Evolutionary conservation across 2,113 vertebrate genomes (phyloP).

Genomic region (Glaucidium brasilianum): DNA sequence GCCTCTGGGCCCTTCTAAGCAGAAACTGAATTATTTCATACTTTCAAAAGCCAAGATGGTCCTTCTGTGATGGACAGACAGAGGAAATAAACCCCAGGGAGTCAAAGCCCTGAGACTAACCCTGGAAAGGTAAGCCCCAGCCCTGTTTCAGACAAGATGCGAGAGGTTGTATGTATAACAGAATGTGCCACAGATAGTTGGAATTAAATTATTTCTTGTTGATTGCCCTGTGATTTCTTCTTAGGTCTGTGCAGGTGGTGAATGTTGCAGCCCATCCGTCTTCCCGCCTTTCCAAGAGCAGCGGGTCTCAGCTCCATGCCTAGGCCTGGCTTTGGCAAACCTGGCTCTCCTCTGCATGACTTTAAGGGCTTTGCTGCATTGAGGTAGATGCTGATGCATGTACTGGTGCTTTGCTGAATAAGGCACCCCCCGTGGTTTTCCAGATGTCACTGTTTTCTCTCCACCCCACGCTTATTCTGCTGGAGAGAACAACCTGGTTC

Average conservation of each 20-base stretch:
- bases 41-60: background rate
- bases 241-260: background rate
- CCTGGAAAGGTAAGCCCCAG: background rate
- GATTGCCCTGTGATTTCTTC: background rate
- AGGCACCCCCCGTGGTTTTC: background rate
- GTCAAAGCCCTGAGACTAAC: background rate
- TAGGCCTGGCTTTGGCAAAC: background rate
- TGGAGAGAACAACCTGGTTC: background rate
- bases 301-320: background rate
- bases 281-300: rapidly evolving
- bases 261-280: background rate
- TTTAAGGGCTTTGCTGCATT: background rate
- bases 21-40: background rate
- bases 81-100: background rate
- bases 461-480: background rate
- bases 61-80: background rate
- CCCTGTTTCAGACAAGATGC: background rate
- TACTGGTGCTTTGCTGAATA: background rate
- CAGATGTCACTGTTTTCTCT: background rate
- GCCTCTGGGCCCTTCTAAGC: background rate
- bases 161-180: background rate
- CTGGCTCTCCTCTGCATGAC: background rate
- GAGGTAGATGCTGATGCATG: background rate
- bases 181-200: background rate
- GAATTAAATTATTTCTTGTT: background rate